Evolutionary conservation across 2,888 invertebrate genomes (phyloP), one percentile per base, ranked within the genome.

Genomic region (Drosophila leonis): DNA sequence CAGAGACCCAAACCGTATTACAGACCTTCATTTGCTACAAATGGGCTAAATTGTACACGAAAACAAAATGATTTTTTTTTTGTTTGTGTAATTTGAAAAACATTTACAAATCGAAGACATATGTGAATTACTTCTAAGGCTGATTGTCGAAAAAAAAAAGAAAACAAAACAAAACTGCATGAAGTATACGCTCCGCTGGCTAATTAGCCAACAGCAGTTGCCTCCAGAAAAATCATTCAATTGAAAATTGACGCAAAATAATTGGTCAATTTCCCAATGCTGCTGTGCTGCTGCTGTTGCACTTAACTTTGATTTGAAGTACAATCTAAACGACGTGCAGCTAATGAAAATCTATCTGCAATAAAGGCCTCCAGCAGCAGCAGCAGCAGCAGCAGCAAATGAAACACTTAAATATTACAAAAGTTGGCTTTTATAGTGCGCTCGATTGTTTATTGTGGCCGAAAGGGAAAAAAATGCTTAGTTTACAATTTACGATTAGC

Each of bases 281-380:
- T 62, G 35, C 13, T 51, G 48, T 69, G 49, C 54, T 66, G 35
- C 35, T 63, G 49, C 39, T 80, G 51, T 39, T 81, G 88, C 88
- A 90, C 88, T 88, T 88, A 87, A 90, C 88, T 88, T 90, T 89
- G 89, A 83, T 65, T 82, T 72, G 64, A 82, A 89, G 79, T 82
- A 84, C 88, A 72, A 75, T 75, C 75, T 73, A 73, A 74, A 54
- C 71, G 71, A 73, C 71, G 56, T 62, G 65, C 65, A 65, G 72
- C 68, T 78, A 73, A 77, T 77, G 75, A 71, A 72, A 73, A 69
- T 54, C 64, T 54, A 80, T 44, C 63, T 54, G 60, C 64, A 56
- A 63, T 65, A 76, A 77, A 71, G 35, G 77, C 80, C 82, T 74
- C 63, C 56, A 77, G 78, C 67, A 49, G 56, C 64, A 44, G n/a